Percentiles rank a stretch among this genome's conserved stretches.
phyloP scores from a whole-genome alignment of 2,797 vertebrate species.

The Halcyon smyrnensis region DNA sequence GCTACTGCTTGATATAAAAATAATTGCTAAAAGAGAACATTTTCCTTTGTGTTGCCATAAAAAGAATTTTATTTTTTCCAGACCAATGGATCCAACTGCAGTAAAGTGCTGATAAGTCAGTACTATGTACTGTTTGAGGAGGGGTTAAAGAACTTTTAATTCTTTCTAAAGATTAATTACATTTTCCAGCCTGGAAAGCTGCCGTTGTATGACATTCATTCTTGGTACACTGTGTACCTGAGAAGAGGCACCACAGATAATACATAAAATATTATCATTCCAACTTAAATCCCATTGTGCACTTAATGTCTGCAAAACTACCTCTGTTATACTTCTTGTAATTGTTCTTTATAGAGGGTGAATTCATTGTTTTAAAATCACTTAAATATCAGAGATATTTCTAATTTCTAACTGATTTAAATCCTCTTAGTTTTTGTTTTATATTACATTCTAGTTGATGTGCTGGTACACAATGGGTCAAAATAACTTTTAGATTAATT shows the following conservation, averaged over 20 bases:
- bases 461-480: neutral
- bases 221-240: neutral
- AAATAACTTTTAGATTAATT: neutral
- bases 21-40: neutral
- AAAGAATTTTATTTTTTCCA: neutral
- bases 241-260: neutral
- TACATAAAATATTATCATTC: neutral
- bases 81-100: neutral
- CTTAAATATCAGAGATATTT: neutral
- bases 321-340: neutral
- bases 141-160: neutral
- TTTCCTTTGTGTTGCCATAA: neutral
- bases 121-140: neutral
- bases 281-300: neutral
- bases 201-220: neutral
- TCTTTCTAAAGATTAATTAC: neutral
- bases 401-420: neutral
- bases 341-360: neutral
- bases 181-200: neutral
- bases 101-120: neutral
- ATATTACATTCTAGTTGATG: neutral
- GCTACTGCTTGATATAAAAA: neutral
- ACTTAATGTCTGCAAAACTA: neutral
- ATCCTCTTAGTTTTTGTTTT: neutral
- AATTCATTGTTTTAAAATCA: neutral